Evolutionary conservation across 2,888 invertebrate genomes (phyloP), one percentile per base, ranked within the genome.

Genomic region (Chromoteleia sp.): DNA sequence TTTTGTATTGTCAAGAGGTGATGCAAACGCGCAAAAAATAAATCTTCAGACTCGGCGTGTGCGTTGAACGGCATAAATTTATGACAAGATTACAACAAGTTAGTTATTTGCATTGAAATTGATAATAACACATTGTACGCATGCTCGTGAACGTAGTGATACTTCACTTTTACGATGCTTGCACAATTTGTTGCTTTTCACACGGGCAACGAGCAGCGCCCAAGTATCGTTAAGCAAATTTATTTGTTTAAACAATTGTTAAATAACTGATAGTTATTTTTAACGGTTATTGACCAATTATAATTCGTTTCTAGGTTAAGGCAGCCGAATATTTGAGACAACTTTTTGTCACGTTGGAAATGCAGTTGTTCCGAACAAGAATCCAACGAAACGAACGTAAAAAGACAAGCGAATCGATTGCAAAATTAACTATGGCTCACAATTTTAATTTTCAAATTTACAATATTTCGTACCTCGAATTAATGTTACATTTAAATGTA

Each of bases 51-150:
- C n/a, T 30, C 33, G 36, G 30, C 25, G 39, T 39, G 39, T 17
- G 29, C 25, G 52, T 7, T 21, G 54, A 29, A 30, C 29, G 52
- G 41, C 48, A 71, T 71, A 71, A 58, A 71, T 71, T 71, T 59
- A 71, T 39, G 48, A 6, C 71, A 59, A 71, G 56, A 71, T 70
- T 70, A 58, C 70, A 58, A 70, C 70, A 70, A 70, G 70, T 36
- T 25, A 71, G 70, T 48, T 36, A 71, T 71, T 71, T 71, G 71
- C 71, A 71, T 71, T 33, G 39, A 71, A 71, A 59, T 71, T 48
- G 48, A 71, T 68, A 68, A 68, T 70, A 48, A 58, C 15, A 29
- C 70, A 70, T 70, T 70, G 68, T 68, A 30, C 54, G 30, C 43
- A 25, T 54, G n/a, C 43, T 30, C 43, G 58, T 25, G 70, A 48